Evolutionary conservation across 2,113 vertebrate genomes (phyloP).

Genomic region (Scomber japonicus): DNA sequence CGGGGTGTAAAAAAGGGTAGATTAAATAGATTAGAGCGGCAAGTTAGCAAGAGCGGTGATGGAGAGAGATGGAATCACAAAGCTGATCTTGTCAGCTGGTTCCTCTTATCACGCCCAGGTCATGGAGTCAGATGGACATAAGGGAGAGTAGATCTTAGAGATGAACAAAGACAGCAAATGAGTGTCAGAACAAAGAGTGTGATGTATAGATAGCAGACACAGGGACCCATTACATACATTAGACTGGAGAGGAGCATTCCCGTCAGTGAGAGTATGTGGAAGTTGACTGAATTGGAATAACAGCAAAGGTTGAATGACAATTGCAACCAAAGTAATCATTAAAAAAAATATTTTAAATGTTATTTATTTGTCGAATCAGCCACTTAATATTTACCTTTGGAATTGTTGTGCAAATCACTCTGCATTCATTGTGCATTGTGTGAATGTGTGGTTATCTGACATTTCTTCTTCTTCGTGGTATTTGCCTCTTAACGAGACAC

Average conservation of each 20-base stretch:
- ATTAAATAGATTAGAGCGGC: slow-evolving; percentile 11
- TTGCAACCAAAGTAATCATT: too few relatives aligned
- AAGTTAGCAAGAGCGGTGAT: background rate
- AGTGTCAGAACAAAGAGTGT: slow-evolving; percentile 13
- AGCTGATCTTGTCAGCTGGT: slow-evolving; percentile 39
- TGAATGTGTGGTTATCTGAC: slow-evolving; percentile 24
- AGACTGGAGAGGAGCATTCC: background rate
- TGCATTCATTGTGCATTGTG: background rate
- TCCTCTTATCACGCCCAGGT: slow-evolving; percentile 29
- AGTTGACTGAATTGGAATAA: background rate
- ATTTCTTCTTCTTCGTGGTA: slow-evolving; percentile 22
- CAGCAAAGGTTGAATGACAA: background rate
- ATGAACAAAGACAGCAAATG: background rate
- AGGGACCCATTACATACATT: too few relatives aligned
- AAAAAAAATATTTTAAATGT: background rate
- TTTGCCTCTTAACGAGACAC: slow-evolving; percentile 48
- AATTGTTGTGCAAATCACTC: background rate
- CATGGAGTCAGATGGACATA: slow-evolving; percentile 21
- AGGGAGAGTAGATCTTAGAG: slow-evolving; percentile 9
- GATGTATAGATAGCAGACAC: background rate
- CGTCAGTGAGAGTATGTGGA: background rate
- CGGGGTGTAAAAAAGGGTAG: background rate
- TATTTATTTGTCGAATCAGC: background rate
- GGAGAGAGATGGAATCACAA: background rate
- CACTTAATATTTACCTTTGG: background rate